phyloP scores from a whole-genome alignment of 2,113 vertebrate genomes.

The Oceanodroma tethys region DNA sequence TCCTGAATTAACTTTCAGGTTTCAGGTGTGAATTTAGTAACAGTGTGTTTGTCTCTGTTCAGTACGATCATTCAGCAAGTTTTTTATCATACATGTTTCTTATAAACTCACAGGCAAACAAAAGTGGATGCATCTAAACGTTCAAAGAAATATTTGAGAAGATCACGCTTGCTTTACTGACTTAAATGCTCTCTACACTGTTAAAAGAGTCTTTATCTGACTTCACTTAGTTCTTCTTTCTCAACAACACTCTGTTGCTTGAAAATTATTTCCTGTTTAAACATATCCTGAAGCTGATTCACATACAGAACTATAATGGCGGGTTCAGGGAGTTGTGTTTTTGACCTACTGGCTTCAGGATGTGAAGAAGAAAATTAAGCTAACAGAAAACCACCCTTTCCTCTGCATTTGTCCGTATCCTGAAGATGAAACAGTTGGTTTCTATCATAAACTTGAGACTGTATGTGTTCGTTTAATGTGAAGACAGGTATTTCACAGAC shows the following conservation, averaged over 20 bases:
- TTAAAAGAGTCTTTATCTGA: neutral
- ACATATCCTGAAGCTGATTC: neutral
- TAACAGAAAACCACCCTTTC: neutral
- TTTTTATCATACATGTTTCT: neutral
- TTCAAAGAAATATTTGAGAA: neutral
- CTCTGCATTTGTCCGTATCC: neutral
- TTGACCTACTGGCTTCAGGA: neutral
- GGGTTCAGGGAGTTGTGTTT: neutral
- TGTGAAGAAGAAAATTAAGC: neutral
- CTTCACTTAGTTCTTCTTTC: neutral
- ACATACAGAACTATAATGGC: neutral
- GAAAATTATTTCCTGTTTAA: neutral
- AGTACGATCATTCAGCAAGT: neutral
- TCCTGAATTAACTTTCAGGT: neutral
- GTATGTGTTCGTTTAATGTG: neutral
- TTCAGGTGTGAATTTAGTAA: neutral
- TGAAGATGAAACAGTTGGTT: neutral
- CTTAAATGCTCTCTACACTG: neutral
- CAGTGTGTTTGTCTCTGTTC: neutral
- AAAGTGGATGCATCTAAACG: neutral
- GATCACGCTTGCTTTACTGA: neutral
- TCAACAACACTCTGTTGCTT: neutral
- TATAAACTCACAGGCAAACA: neutral
- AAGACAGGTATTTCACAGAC: neutral
- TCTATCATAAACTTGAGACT: neutral